Conservation (phyloP, 53 echinoderm and acorn worm species). For the Paelopatides confundens region DNA sequence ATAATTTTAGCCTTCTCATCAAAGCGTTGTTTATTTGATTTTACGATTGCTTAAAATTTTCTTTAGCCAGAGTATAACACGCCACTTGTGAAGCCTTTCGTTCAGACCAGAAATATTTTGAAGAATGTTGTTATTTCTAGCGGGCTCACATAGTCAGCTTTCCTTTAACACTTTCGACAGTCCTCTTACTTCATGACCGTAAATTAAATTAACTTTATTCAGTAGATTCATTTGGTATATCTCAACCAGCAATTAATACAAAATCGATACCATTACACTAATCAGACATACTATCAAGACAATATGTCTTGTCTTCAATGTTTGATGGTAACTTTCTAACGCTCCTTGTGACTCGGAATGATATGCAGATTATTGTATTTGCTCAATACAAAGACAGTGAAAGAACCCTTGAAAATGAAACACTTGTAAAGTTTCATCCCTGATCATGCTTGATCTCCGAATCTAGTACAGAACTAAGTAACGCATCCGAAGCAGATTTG, state of each 20-base stretch:
- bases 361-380: constrained; percentile 11
- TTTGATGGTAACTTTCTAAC: constrained; percentile 22
- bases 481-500: too few relatives aligned
- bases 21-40: neutral
- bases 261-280: constrained; percentile 48
- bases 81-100: neutral
- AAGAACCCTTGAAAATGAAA: too few relatives aligned
- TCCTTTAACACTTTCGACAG: constrained; percentile 9
- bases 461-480: too few relatives aligned
- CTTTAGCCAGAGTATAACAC: neutral
- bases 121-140: neutral
- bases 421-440: too few relatives aligned
- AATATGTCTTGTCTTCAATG: constrained; percentile 11
- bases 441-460: too few relatives aligned
- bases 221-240: constrained; percentile 33
- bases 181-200: constrained; percentile 27
- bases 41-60: neutral
- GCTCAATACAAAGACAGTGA: too few relatives aligned
- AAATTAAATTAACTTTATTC: constrained; percentile 14
- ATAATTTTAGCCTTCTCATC: too few relatives aligned
- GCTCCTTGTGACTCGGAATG: constrained; percentile 28
- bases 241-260: constrained; percentile 37
- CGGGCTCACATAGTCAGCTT: neutral
- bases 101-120: neutral
- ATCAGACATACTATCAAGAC: neutral